A percentile compares a stretch with the other conserved stretches of the same genome.
These are phyloP conservation scores for Borostomias antarcticus DNA, from an alignment of 2,797 vertebrate species.

Conservation along the genomic window DNA sequence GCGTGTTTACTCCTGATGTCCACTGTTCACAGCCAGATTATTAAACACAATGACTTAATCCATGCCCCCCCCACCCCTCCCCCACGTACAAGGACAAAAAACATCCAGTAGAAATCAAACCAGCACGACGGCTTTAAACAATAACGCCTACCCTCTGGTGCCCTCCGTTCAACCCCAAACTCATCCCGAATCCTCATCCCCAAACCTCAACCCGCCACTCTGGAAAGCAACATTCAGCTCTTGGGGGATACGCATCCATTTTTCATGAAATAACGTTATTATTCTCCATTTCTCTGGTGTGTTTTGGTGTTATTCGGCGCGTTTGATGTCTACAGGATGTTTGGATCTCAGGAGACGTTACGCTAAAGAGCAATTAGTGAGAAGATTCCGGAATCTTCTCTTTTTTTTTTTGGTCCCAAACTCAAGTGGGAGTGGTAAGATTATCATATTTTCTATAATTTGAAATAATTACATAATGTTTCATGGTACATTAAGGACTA, in stretches of 20 bases:
- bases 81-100: no score
- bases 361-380: conserved; percentile 7
- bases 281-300: not conserved
- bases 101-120: not conserved
- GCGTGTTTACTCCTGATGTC: no score
- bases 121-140: not conserved
- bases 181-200: not conserved
- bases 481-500: not conserved
- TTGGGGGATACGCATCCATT: not conserved
- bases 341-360: conserved; percentile 5
- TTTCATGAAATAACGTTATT: not conserved
- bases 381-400: not conserved
- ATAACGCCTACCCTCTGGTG: not conserved
- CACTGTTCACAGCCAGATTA: no score
- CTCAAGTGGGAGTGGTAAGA: conserved; percentile 5
- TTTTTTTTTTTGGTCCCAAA: not conserved
- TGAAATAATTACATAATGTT: not conserved
- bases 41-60: not conserved
- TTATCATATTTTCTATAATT: not conserved
- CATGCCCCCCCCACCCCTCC: not conserved
- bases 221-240: not conserved
- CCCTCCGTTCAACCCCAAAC: not conserved
- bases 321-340: conserved; percentile 2
- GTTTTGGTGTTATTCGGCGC: not conserved
- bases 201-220: not conserved